Evolutionary conservation across 2,888 invertebrate genomes (phyloP).

Genomic region (Acronicta leporina): DNA sequence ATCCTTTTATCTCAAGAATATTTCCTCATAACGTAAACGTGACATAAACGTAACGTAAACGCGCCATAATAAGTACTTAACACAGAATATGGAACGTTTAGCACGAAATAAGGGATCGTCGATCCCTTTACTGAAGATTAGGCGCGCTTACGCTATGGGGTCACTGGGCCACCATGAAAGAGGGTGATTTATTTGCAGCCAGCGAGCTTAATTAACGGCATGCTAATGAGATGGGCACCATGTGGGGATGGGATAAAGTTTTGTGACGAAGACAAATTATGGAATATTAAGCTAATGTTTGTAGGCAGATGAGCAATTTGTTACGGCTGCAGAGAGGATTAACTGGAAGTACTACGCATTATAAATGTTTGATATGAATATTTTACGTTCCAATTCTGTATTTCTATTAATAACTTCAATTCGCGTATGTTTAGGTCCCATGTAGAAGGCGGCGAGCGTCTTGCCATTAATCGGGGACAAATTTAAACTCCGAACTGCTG

Average conservation of each 20-base stretch:
- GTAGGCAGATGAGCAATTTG: constrained; percentile 10
- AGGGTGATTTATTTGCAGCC: constrained; percentile 45
- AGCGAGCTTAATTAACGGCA: constrained; percentile 36
- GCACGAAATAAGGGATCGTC: constrained; percentile 29
- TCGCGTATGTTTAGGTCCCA: no score
- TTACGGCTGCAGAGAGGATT: constrained; percentile 5
- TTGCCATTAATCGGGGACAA: no score
- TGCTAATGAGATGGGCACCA: constrained; percentile 35
- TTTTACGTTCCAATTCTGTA: no score
- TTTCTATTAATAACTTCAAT: no score
- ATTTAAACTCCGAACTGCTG: no score
- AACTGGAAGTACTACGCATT: no score
- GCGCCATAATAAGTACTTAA: neutral
- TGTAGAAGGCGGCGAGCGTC: no score
- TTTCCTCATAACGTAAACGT: constrained; percentile 18
- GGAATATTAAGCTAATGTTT: constrained; percentile 16
- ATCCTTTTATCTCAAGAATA: constrained; percentile 20
- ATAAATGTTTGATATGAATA: neutral
- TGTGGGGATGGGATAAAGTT: constrained; percentile 24
- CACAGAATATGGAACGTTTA: constrained; percentile 34
- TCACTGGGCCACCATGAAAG: constrained; percentile 44
- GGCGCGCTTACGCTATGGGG: constrained; percentile 31
- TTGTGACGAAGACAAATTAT: constrained; percentile 37
- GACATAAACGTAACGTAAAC: no score
- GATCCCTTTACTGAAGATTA: constrained; percentile 45